Evolutionary conservation across 2,113 vertebrate genomes (phyloP), one percentile per base, ranked within the genome.

Genomic region (Dipodomys spectabilis): DNA sequence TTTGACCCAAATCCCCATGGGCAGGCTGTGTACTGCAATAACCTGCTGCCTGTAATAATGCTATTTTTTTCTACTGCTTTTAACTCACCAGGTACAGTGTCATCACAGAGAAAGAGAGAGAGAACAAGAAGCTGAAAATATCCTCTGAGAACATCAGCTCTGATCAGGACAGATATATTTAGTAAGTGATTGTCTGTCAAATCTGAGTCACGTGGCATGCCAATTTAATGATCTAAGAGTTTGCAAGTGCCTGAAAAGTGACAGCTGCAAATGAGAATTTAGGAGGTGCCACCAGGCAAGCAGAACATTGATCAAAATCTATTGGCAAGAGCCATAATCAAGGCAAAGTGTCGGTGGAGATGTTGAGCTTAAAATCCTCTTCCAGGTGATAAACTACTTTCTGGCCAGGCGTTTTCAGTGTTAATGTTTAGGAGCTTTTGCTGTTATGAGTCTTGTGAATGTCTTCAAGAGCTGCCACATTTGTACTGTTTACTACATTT

Each of bases 61-160:
- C 69, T 92, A 35, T 91, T 90, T 82, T 39, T 81, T 96, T 95
- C 65, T 82, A 28, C 83, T 87, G 81, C 95, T 96, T 97, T 97
- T 75, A 96, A 86, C 92, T 96, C 93, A 91, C 92, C 49, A 57
- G 94, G 93, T 88, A 92, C 77, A 92, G 85, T 82, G 78, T 77
- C 91, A 96, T 96, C 94, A 92, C 60, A 95, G 80, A 94, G 82
- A 57, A 18, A 72, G 4, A 39, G 44, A 93, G 82, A 88, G 25
- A 96, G 92, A 85, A 80, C 67, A 91, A 96, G 86, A 92, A 93
- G 83, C 92, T 94, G 81, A 92, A 97, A 92, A 97, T 91, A 69
- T 74, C 69, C 80, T 80, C 67, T 86, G 69, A 93, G 83, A 84
- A 88, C 90, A 49, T 86, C 57, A 60, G 39, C 85, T 75, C 75